These are phyloP conservation scores for Drosophila nr. medialis DNA, from an alignment of 2,888 invertebrate genomes.

Conservation along the genomic window DNA sequence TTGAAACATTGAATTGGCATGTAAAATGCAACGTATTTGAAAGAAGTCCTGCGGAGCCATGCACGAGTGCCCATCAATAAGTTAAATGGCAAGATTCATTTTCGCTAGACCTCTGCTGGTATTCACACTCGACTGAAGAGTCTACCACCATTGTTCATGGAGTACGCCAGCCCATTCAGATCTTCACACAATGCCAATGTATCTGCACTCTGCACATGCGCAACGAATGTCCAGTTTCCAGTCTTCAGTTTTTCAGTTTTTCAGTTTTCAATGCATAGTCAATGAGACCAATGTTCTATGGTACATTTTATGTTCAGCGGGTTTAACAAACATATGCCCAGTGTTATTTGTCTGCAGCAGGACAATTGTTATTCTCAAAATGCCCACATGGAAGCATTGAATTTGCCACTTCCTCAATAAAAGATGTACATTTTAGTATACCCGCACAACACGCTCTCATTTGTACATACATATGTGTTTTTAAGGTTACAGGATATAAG, in stretches of 20 bases:
- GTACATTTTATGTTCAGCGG: conserved; percentile 19
- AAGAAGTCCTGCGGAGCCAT: conserved; percentile 71
- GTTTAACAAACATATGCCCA: conserved; percentile 21
- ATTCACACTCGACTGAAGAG: conserved; percentile 72
- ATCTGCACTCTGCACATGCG: conserved; percentile 71
- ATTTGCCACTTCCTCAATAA: conserved; percentile 15
- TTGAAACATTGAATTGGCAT: conserved; percentile 68
- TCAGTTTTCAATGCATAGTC: conserved; percentile 40
- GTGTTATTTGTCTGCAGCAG: conserved; percentile 13
- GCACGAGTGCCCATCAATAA: conserved; percentile 69
- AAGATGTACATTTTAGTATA: neutral
- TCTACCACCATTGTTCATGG: conserved; percentile 57
- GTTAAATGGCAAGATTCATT: conserved; percentile 34
- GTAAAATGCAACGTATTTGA: conserved; percentile 69
- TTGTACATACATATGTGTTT: neutral
- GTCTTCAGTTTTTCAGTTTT: conserved; percentile 17
- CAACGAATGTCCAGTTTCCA: conserved; percentile 60
- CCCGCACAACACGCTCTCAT: neutral
- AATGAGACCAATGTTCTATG: conserved; percentile 6
- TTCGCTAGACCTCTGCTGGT: conserved; percentile 57
- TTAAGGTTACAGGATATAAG: conserved; percentile 1
- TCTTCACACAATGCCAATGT: conserved; percentile 52
- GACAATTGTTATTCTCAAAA: conserved; percentile 25
- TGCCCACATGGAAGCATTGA: conserved; percentile 7
- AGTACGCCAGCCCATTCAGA: conserved; percentile 67